Evolutionary conservation across 2,113 vertebrate species (phyloP).

Genomic region (Tylochromis polylepis): DNA sequence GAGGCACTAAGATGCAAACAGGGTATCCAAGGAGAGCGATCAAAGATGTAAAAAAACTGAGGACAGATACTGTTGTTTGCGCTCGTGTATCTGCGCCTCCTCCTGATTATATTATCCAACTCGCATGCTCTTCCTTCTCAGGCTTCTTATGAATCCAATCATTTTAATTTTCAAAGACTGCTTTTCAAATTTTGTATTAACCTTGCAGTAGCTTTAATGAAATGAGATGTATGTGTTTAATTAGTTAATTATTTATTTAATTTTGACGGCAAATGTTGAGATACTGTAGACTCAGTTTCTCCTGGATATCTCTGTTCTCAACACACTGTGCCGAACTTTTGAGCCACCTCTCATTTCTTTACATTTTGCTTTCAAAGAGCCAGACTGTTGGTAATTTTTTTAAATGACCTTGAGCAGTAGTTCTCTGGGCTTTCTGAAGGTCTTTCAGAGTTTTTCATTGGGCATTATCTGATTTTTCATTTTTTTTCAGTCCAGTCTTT

Average conservation of each 20-base stretch:
- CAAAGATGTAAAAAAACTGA: background rate
- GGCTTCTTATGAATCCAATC: background rate
- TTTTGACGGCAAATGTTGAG: background rate
- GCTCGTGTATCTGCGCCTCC: background rate
- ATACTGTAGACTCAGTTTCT: background rate
- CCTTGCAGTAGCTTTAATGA: background rate
- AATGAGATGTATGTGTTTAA: background rate
- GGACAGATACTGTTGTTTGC: background rate
- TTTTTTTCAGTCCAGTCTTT: background rate
- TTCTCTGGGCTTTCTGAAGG: background rate
- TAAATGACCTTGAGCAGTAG: background rate
- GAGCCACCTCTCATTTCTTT: background rate
- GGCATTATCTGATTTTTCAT: no score
- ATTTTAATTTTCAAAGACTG: background rate
- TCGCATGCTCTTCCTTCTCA: background rate
- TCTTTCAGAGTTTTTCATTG: background rate
- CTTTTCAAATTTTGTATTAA: background rate
- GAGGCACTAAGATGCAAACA: fast-evolving
- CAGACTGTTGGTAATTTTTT: background rate
- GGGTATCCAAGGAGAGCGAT: background rate
- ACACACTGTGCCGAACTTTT: background rate
- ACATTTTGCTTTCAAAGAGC: background rate
- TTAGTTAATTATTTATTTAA: background rate
- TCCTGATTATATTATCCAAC: background rate
- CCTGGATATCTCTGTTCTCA: background rate